These are phyloP conservation scores for Solenodon paradoxus DNA, from an alignment of 2,113 vertebrate genomes.

Conservation along the genomic window DNA sequence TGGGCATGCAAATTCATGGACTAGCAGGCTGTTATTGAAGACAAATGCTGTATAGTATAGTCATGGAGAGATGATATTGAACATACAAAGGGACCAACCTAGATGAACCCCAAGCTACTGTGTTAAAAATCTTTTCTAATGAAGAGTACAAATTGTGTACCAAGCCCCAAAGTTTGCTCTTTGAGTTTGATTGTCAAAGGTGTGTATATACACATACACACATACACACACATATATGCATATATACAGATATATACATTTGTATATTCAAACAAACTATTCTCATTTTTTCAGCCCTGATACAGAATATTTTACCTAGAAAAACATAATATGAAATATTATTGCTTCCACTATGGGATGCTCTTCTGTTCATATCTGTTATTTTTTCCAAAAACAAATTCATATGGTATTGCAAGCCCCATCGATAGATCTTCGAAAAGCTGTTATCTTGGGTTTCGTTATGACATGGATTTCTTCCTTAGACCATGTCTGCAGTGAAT, in stretches of 20 bases:
- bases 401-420: not conserved
- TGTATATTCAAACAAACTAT: constrained; percentile 16
- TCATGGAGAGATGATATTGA: not conserved
- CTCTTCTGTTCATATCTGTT: not conserved
- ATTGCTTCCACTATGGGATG: not conserved
- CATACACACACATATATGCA: no score
- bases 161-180: not conserved
- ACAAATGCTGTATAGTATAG: not conserved
- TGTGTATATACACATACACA: no score
- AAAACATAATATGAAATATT: not conserved
- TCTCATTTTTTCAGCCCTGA: not conserved
- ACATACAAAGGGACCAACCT: not conserved
- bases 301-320: not conserved
- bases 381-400: not conserved
- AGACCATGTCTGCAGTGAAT: not conserved
- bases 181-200: not conserved
- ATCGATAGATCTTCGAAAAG: constrained; percentile 11
- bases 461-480: not conserved
- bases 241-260: no score
- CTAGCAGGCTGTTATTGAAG: not conserved
- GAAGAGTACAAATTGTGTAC: not conserved
- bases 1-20: not conserved
- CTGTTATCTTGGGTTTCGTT: not conserved
- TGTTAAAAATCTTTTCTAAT: not conserved
- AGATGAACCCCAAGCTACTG: not conserved